phyloP scores from a whole-genome alignment of 2,113 vertebrate genomes.

The Solea senegalensis region DNA sequence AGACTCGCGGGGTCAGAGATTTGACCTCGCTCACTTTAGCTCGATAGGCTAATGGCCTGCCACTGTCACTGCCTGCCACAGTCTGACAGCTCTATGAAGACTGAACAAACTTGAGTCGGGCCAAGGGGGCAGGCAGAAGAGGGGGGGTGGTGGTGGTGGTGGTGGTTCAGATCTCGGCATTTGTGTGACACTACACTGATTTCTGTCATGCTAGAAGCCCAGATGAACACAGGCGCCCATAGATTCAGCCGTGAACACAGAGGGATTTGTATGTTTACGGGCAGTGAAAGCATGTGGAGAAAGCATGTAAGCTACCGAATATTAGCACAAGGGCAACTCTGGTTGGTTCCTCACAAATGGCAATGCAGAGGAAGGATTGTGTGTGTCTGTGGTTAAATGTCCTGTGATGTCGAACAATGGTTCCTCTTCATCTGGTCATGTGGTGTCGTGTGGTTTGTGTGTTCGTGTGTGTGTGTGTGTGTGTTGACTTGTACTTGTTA shows the following conservation, averaged over 20 bases:
- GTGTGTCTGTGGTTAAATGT: conserved; percentile 71
- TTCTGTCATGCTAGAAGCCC: conserved; percentile 50
- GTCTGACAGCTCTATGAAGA: conserved; percentile 70
- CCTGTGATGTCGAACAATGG: conserved; percentile 79
- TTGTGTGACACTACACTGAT: conserved; percentile 51
- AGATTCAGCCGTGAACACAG: conserved; percentile 52
- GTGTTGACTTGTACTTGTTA: conserved; percentile 48
- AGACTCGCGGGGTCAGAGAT: conserved; percentile 58
- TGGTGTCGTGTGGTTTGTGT: conserved; percentile 49
- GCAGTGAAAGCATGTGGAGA: conserved; percentile 57
- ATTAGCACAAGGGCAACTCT: conserved; percentile 70
- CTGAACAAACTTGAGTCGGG: conserved; percentile 37
- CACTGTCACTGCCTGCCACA: conserved; percentile 65
- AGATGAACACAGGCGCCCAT: conserved; percentile 54
- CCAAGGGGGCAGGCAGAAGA: conserved; percentile 13
- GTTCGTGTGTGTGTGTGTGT: conserved; percentile 31
- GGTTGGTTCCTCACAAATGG: conserved; percentile 58
- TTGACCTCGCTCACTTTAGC: conserved; percentile 65
- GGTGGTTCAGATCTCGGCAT: conserved; percentile 45
- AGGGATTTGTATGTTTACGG: conserved; percentile 53
- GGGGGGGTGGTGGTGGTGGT: conserved; percentile 11
- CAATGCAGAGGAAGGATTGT: conserved; percentile 64
- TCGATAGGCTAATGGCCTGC: conserved; percentile 72
- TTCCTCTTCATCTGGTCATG: conserved; percentile 81
- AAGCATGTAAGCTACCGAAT: conserved; percentile 70